These are phyloP conservation scores for Sebastiscus albofasciatus DNA, from an alignment of 2,797 vertebrate species.

Conservation along the genomic window DNA sequence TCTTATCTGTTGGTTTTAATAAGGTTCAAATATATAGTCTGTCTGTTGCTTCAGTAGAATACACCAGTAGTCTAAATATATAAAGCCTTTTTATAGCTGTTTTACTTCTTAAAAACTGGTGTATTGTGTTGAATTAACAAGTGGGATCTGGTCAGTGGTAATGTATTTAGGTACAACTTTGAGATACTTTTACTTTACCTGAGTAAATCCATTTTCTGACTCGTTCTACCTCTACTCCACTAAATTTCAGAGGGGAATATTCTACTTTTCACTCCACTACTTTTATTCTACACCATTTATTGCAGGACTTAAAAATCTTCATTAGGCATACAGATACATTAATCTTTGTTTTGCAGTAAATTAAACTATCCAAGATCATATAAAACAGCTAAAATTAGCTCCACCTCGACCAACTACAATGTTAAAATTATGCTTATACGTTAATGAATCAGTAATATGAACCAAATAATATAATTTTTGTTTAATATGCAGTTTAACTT, in stretches of 20 bases:
- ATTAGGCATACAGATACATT: neutral
- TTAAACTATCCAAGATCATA: neutral
- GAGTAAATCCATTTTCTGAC: neutral
- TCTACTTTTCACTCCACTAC: neutral
- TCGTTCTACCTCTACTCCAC: neutral
- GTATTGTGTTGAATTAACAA: neutral
- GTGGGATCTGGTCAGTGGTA: neutral
- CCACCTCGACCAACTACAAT: neutral
- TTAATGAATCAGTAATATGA: neutral
- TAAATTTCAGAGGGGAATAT: neutral
- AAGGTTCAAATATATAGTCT: neutral
- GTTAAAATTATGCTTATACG: neutral
- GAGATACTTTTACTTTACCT: neutral
- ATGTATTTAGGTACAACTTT: neutral
- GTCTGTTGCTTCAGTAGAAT: neutral
- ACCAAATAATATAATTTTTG: neutral
- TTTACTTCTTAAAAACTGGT: neutral
- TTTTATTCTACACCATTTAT: neutral
- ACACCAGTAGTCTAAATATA: neutral
- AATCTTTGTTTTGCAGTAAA: neutral
- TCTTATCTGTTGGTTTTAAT: neutral
- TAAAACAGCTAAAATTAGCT: no score
- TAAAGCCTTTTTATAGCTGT: neutral
- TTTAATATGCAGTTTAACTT: no score
- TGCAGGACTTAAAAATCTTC: neutral